phyloP scores from a whole-genome alignment of 2,888 invertebrate genomes.

The Torymus aiolomorphi region DNA sequence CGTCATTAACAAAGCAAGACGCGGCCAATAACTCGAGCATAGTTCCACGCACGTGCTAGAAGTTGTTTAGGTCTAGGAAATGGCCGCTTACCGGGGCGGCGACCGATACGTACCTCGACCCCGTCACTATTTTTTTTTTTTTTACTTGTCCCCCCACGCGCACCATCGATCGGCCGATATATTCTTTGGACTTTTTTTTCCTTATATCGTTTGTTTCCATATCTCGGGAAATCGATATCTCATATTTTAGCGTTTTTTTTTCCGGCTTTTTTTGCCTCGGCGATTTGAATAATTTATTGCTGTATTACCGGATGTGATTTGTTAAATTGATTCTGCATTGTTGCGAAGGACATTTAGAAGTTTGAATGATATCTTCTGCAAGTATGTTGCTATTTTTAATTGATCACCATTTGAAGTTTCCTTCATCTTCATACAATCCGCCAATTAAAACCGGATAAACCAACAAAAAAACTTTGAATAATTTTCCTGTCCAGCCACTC shows the following conservation, averaged over 20 bases:
- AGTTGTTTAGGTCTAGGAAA: conserved; percentile 64
- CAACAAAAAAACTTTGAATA: no score
- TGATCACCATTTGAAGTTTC: neutral
- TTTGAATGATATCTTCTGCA: no score
- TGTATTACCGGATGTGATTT: neutral
- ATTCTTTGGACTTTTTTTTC: conserved; percentile 2
- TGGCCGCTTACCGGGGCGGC: conserved; percentile 57
- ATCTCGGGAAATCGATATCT: neutral
- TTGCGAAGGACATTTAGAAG: no score
- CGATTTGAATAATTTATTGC: neutral
- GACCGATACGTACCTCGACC: conserved; percentile 7
- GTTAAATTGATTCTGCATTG: no score
- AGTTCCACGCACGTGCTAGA: conserved; percentile 41
- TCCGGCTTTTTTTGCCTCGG: neutral
- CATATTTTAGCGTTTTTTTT: neutral
- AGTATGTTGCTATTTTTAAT: neutral
- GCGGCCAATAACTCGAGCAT: conserved; percentile 63
- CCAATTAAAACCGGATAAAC: no score
- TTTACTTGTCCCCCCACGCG: neutral
- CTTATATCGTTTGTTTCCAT: neutral
- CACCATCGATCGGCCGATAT: conserved; percentile 16
- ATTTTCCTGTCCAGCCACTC: no score
- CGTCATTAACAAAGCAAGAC: conserved; percentile 65
- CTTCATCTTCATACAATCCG: no score
- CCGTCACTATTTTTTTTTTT: neutral